These are phyloP conservation scores for Murina feae DNA, from an alignment of 2,113 vertebrate species.

Conservation along the genomic window DNA sequence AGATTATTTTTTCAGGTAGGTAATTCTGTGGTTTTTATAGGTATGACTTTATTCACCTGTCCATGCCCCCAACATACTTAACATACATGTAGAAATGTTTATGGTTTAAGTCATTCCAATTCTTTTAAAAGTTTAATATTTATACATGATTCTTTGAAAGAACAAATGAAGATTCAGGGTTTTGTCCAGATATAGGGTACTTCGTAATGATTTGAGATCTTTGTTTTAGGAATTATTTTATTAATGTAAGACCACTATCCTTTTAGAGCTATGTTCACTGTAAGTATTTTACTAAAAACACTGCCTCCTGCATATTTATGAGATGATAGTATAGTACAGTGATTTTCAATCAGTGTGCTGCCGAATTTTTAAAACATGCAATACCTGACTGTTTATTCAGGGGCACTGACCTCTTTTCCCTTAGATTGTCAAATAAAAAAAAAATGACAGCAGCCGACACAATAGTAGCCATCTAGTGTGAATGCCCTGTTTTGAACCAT, in stretches of 20 bases:
- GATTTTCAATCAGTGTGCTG: neutral
- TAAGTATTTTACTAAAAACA: neutral
- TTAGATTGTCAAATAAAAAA: neutral
- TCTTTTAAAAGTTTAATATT: neutral
- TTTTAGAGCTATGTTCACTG: neutral
- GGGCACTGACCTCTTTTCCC: neutral
- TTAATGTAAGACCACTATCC: neutral
- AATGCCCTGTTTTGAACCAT: neutral
- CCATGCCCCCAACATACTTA: neutral
- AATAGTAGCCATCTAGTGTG: neutral
- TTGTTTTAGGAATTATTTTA: slow-evolving; percentile 26
- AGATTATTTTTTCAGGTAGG: neutral
- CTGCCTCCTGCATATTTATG: neutral
- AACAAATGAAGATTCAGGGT: neutral
- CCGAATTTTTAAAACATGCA: neutral
- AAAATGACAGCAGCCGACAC: neutral
- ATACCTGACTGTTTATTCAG: neutral
- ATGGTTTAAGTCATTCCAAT: neutral
- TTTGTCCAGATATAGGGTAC: neutral
- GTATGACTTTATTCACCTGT: neutral
- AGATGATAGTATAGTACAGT: neutral
- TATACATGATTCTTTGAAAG: slow-evolving; percentile 12
- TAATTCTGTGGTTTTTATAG: slow-evolving; percentile 7
- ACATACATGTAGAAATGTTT: neutral
- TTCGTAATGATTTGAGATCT: slow-evolving; percentile 23